Conservation (phyloP, 2,888 invertebrate genomes). For the Eristalis tenax region DNA sequence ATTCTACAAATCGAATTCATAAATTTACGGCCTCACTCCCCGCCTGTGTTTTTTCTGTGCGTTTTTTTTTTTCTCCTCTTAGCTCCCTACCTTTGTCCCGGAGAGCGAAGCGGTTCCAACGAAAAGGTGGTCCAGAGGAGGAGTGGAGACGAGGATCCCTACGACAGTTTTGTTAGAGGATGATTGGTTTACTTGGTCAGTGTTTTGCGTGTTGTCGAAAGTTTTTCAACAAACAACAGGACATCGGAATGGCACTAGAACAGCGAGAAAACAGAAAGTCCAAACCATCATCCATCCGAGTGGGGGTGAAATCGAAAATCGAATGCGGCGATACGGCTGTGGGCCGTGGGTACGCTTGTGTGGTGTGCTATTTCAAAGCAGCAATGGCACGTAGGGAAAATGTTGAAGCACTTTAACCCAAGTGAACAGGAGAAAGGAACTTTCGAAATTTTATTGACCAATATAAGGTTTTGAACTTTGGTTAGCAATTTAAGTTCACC, state of each 20-base stretch:
- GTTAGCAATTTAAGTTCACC: conserved; percentile 56
- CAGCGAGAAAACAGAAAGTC: conserved; percentile 16
- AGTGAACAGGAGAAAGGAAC: conserved; percentile 54
- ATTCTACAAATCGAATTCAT: conserved; percentile 69
- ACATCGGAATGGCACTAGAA: conserved; percentile 24
- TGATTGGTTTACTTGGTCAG: conserved; percentile 71
- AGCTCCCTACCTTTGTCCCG: background rate
- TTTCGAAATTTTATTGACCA: conserved; percentile 70
- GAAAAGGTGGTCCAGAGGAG: background rate
- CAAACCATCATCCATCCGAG: background rate
- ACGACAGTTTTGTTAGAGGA: conserved; percentile 61
- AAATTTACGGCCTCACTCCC: conserved; percentile 57
- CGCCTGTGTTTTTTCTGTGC: background rate
- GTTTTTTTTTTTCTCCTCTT: background rate
- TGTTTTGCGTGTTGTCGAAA: conserved; percentile 68
- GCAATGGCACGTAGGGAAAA: conserved; percentile 31
- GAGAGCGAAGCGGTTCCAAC: background rate
- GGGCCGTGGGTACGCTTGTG: background rate
- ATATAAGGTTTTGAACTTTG: conserved; percentile 72
- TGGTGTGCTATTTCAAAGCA: background rate
- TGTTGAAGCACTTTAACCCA: conserved; percentile 58
- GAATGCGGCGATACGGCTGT: conserved; percentile 19
- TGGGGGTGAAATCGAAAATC: conserved; percentile 66
- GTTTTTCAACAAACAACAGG: conserved; percentile 58
- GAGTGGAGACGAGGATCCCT: background rate